phyloP scores from a whole-genome alignment of 2,797 vertebrate genomes.

The Huso huso region DNA sequence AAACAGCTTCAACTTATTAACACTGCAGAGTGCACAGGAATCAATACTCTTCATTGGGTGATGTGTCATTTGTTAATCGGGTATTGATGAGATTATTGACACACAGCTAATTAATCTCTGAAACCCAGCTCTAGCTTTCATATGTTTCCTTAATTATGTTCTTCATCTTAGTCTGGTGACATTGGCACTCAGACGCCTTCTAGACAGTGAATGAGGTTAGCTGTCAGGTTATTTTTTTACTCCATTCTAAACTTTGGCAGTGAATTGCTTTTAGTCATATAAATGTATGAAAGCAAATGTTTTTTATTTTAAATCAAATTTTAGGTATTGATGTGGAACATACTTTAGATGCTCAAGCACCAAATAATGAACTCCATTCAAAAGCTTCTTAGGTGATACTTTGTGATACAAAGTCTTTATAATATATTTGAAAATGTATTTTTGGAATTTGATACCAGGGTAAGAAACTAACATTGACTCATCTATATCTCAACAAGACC shows the following conservation, averaged over 20 bases:
- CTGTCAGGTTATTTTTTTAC: slow-evolving; percentile 57
- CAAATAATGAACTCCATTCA: too few species aligned
- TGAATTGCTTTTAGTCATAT: slow-evolving; percentile 44
- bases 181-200: slow-evolving; percentile 54
- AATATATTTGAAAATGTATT: too few species aligned
- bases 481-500: too few species aligned
- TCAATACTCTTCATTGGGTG: slow-evolving; percentile 96
- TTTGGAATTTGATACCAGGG: too few species aligned
- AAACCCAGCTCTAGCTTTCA: slow-evolving; percentile 78
- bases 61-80: slow-evolving; percentile 99
- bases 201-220: slow-evolving; percentile 71
- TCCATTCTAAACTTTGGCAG: slow-evolving; percentile 58
- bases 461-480: too few species aligned
- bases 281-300: background rate
- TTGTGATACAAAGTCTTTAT: too few species aligned
- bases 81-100: slow-evolving; percentile 99
- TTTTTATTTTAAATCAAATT: background rate
- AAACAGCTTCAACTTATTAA: slow-evolving; percentile 92
- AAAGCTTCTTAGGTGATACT: too few species aligned
- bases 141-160: slow-evolving; percentile 98
- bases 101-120: slow-evolving; percentile 93
- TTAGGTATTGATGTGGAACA: slow-evolving; percentile 53
- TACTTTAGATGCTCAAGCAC: background rate
- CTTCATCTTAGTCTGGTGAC: slow-evolving; percentile 89
- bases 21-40: slow-evolving; percentile 77